A percentile compares a stretch with the other conserved stretches of the same genome.
Conservation (phyloP, 2,113 vertebrate genomes). For the Amphiprion ocellaris region DNA sequence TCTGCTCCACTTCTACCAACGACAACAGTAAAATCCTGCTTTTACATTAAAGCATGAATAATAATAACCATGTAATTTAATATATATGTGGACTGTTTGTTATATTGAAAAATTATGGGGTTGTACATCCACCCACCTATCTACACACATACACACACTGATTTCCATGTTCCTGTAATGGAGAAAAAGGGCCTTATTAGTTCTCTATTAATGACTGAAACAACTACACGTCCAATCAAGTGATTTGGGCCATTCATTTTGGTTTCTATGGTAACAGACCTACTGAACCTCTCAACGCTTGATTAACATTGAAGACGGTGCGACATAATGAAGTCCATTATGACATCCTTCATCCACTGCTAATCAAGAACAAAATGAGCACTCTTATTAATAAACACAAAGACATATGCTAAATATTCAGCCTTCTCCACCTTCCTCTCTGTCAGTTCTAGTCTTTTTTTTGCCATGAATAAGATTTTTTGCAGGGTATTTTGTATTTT, state of each 20-base stretch:
- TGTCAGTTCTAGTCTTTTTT: not conserved
- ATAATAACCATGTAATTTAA: too few species aligned
- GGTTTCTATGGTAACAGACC: conserved; percentile 67
- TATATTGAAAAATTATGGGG: conserved; percentile 26
- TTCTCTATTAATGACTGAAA: conserved; percentile 53
- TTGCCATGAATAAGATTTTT: too few species aligned
- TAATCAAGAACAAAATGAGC: conserved; percentile 47
- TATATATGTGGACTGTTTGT: too few species aligned
- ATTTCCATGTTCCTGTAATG: conserved; percentile 40
- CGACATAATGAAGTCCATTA: conserved; percentile 41
- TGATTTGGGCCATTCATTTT: conserved; percentile 45
- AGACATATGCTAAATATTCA: not conserved
- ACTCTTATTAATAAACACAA: conserved; percentile 19
- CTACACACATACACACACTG: conserved; percentile 13
- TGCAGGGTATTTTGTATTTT: too few species aligned
- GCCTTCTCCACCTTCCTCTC: not conserved
- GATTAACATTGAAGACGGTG: conserved; percentile 56
- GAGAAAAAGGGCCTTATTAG: conserved; percentile 51
- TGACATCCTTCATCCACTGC: conserved; percentile 7
- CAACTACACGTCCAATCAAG: conserved; percentile 59
- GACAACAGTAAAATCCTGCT: too few species aligned
- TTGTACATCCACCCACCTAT: not conserved
- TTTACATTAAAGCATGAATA: too few species aligned
- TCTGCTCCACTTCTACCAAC: too few species aligned
- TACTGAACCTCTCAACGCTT: conserved; percentile 46